Base-by-base conservation (phyloP, 2,797 vertebrate genomes). In the Ceryle rudis region DNA sequence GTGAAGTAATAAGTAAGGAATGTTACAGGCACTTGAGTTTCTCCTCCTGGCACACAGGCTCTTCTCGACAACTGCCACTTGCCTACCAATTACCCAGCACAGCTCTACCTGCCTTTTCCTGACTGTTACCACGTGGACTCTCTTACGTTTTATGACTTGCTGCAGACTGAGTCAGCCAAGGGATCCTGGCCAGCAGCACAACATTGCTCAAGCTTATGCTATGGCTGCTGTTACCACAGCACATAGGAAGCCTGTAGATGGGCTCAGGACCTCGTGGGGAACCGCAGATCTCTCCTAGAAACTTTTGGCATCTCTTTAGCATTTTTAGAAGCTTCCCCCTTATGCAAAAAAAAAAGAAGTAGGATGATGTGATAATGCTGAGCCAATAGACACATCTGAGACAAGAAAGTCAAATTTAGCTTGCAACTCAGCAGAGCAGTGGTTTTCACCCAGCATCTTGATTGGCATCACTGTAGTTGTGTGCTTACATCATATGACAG, bases 391-490 rank as follows among this genome's bases (percentile, higher is more conserved):
- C 44, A 46, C 28, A 44, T 23, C 31, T 2, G 47, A 60, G 70
- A 61, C 82, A 42, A 66, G 90, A 88, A 95, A 84, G 74, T 90
- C 41, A 0, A 89, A 90, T 95, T 95, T 28, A 87, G 84, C 86
- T 64, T 91, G 86, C 74, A 82, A 10, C 44, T 31, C 61, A 11
- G 14, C 66, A 80, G 44, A 57, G 67, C 7, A 2, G 46, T 82
- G 55, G 64, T 84, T 91, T 94, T 66, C 78, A 54, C 69, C 86
- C 51, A 23, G 25, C 58, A n/a, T 83, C 79, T 49, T 35, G 35
- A 46, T 10, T 79, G 58, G 22, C 57, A 41, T 55, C 86, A 60
- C 72, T 54, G 17, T 20, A 55, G 39, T 65, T 73, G 41, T 61
- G 19, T 64, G 47, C 88, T 81, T 84, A 55, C 62, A 67, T 86